Base-by-base conservation (phyloP, 30 jellyfish, hydroid and myxozoan species). In the Cassiopea andromeda region DNA sequence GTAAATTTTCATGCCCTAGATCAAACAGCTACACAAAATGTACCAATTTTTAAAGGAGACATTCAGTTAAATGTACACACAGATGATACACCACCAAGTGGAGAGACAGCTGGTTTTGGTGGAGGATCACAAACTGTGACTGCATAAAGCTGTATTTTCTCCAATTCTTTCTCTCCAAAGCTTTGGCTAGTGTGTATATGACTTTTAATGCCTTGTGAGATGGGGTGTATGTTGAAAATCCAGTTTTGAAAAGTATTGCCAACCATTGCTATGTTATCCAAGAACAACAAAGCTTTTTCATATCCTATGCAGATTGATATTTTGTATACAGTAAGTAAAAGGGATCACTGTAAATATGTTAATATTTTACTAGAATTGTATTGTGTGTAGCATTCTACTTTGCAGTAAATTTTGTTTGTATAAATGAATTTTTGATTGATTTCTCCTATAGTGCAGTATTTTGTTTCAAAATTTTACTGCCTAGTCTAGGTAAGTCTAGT, bases 11-110 rank as follows among this genome's bases (percentile, higher is more conserved):
- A 3, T 14, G 57, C 79, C 50, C 4, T 60, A 84, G 93, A 60
- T 16, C 44, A 19, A 46, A 61, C 93, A 9, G 10, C 85, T 1
- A 69, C 66, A 8, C 58, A 66, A 14, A 67, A 60, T 9, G 81
- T 80, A 46, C 96, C 96, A n/a, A 89, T 89, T 18, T 89, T 79
- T 92, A 81, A 48, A 66, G 96, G 96, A 5, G 73, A 54, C 1
- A 18, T 81, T 75, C 70, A 76, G 45, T 48, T 58, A 85, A 73
- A 12, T 2, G 46, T 54, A 5, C 44, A 74, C 4, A 46, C 48
- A 1, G 84, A 48, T 43, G 82, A 45, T 46, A 44, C 27, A 15
- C 85, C 96, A 15, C 92, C 91, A 15, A 78, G 92, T 27, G 91
- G 92, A 1, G 60, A 81, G 76, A 71, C 87, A 18, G 81, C 96